Conservation (phyloP, 2,888 invertebrate genomes). For the Chalcosyrphus nemorum region DNA sequence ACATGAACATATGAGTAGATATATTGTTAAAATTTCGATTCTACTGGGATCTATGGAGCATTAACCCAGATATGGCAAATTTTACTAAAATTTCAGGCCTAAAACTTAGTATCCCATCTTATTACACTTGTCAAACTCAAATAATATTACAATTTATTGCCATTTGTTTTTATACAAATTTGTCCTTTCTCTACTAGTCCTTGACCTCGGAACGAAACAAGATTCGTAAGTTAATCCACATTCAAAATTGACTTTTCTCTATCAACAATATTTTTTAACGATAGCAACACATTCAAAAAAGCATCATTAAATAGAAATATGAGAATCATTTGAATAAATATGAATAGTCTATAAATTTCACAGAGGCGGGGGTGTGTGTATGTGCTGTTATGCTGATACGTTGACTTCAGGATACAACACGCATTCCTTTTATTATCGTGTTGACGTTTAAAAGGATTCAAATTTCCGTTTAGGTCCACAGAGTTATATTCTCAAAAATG, state of each 20-base stretch:
- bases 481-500: constrained; percentile 21
- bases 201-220: background rate
- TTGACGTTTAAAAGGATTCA: constrained; percentile 37
- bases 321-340: constrained; percentile 26
- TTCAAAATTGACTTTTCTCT: background rate
- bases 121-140: background rate
- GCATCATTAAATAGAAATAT: constrained; percentile 39
- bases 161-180: background rate
- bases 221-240: background rate
- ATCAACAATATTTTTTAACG: background rate
- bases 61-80: too few relatives aligned
- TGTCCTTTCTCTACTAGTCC: background rate
- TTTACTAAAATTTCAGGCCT: too few relatives aligned
- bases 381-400: constrained; percentile 2
- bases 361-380: too few relatives aligned
- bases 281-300: constrained; percentile 4
- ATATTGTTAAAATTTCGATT: too few relatives aligned
- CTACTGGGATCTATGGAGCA: too few relatives aligned
- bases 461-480: constrained; percentile 12
- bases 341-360: constrained; percentile 27
- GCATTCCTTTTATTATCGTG: constrained; percentile 26
- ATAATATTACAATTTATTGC: background rate
- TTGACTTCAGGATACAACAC: constrained; percentile 16
- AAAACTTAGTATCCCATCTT: too few relatives aligned
- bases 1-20: too few relatives aligned